Evolutionary conservation across 92 coral and sea anemone species (phyloP).

Genomic region (Siderastrea radians): DNA sequence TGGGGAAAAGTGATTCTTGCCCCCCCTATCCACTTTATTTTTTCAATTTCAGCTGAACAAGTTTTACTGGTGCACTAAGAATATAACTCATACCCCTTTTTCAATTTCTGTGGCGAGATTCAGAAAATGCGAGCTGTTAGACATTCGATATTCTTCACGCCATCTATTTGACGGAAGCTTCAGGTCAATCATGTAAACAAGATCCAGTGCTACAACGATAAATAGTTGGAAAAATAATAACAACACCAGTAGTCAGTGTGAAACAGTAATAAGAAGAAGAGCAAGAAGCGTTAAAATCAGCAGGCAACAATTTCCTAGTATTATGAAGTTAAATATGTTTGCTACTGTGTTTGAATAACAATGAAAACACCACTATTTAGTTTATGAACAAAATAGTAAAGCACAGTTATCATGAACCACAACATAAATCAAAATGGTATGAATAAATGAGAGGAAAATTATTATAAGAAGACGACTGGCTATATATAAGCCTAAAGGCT

Average conservation of each 20-base stretch:
- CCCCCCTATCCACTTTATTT: too few species aligned
- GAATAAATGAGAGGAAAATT: too few species aligned
- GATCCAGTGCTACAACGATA: constrained; percentile 65
- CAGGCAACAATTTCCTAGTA: too few species aligned
- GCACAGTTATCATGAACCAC: too few species aligned
- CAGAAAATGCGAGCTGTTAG: constrained; percentile 46
- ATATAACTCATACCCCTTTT: constrained; percentile 64
- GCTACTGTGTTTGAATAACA: not conserved
- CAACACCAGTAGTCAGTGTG: not conserved
- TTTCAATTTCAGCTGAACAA: not conserved
- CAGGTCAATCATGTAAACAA: constrained; percentile 74
- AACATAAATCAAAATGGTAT: too few species aligned
- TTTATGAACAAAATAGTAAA: not conserved
- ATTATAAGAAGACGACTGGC: too few species aligned
- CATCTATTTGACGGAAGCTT: constrained; percentile 71
- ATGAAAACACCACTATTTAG: not conserved
- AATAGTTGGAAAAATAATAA: not conserved
- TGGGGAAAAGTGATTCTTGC: too few species aligned
- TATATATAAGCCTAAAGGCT: too few species aligned
- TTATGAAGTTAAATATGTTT: too few species aligned
- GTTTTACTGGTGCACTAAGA: not conserved
- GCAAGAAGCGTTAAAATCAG: too few species aligned
- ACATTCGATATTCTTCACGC: constrained; percentile 74
- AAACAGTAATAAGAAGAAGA: too few species aligned
- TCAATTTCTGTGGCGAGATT: constrained; percentile 63